Base-by-base conservation (phyloP, 1,140 invertebrate species). In the Hyles euphorbiae region DNA sequence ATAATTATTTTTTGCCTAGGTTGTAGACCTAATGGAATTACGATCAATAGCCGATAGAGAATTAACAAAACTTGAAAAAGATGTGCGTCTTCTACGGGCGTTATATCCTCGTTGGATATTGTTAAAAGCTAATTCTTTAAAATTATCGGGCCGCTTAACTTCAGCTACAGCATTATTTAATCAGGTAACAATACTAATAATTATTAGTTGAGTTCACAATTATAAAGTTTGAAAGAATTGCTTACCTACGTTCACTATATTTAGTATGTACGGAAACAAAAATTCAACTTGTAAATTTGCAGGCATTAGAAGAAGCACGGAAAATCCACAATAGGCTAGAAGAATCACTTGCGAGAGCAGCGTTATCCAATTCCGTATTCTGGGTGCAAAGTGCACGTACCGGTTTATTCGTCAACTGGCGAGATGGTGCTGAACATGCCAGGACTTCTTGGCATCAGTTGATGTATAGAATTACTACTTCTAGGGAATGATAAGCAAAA, bases 21-120 rank as follows among this genome's bases (percentile, higher is more conserved):
- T 88, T 3, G 85, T 88, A 6, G 81, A 86, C 61, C 50, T 86
- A 36, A 85, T 88, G 82, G 83, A 88, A 51, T 61, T 88, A 10
- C 78, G 79, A 8, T 88, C 83, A 2, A 72, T 83, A 59, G 85
- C 85, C 22, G 83, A 86, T 45, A 67, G 72, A 34, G 81, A 86
- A 57, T 65, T 88, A 4, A 68, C 63, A 11, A 66, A 60, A 34
- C 60, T 88, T 7, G 85, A 88, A 64, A 74, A 68, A 45, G 81
- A 86, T 48, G 65, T 72, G 3, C 76, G 72, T 46, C n/a, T 68
- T 5, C 50, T 80, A 44, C 71, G 72, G 3, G 57, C 70, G 0
- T 54, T 81, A 11, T 78, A 75, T 55, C 81, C 83, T 5, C 72
- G 83, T 32, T 83, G 83, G 81, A 53, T 78, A 0, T 54, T 83